Evolutionary conservation across 1,140 invertebrate species (phyloP).

Genomic region (Magallana angulata): DNA sequence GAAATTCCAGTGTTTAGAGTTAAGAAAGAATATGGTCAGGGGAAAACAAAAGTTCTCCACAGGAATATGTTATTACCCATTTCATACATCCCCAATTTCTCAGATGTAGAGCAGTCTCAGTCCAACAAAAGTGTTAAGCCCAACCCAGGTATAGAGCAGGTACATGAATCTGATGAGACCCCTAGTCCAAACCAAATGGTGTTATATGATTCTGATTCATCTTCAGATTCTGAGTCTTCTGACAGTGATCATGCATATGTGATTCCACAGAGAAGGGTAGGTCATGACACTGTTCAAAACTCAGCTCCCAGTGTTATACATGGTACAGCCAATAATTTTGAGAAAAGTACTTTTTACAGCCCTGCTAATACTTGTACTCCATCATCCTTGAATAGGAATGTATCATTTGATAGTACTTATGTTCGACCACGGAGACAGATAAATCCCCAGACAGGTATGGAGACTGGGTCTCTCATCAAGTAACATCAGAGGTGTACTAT

Average conservation of each 20-base stretch:
- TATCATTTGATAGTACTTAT: too few relatives aligned
- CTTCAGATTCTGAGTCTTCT: conserved; percentile 1
- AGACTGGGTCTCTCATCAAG: not conserved
- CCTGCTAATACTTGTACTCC: too few relatives aligned
- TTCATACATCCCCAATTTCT: not conserved
- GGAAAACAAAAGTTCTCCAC: conserved; percentile 13
- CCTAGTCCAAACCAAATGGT: not conserved
- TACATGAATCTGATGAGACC: not conserved
- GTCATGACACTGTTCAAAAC: too few relatives aligned
- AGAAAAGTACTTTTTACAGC: too few relatives aligned
- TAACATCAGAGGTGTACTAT: not conserved
- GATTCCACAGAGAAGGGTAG: not conserved
- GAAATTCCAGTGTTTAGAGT: conserved; percentile 41
- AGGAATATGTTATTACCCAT: conserved; percentile 48
- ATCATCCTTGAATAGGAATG: too few relatives aligned
- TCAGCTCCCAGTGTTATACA: too few relatives aligned
- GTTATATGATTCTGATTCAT: not conserved
- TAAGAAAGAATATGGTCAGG: not conserved
- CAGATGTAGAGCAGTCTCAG: not conserved
- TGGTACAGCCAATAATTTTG: too few relatives aligned
- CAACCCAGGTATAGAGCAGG: not conserved
- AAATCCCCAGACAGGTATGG: not conserved
- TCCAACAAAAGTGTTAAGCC: not conserved
- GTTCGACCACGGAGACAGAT: not conserved
- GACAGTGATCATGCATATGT: not conserved